Percentiles rank a stretch among this genome's conserved stretches.
Evolutionary conservation across 1,140 invertebrate species (phyloP).

Genomic region (Elysia chlorotica): DNA sequence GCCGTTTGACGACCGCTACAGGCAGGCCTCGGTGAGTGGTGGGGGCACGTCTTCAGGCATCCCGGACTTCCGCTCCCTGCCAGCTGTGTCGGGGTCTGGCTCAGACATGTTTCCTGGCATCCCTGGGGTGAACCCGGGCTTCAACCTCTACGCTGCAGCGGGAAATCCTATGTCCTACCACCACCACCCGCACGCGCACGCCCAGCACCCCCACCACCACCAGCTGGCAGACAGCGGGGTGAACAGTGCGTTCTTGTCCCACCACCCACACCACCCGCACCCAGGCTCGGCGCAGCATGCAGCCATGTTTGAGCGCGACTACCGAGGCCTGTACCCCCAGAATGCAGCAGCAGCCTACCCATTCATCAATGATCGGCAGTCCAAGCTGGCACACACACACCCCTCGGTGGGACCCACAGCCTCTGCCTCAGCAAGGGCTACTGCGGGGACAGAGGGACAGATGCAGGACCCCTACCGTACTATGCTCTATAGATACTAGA

Average conservation of each 20-base stretch:
- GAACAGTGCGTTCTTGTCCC: conserved; percentile 51
- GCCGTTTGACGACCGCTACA: conserved; percentile 54
- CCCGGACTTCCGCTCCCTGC: conserved; percentile 49
- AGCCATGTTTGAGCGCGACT: conserved; percentile 53
- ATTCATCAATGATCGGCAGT: conserved; percentile 50
- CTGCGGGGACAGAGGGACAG: conserved; percentile 39
- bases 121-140: conserved; percentile 44
- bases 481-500: conserved; percentile 47
- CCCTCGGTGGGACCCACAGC: too few species aligned
- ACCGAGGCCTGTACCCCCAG: conserved; percentile 46
- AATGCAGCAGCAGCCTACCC: conserved; percentile 47
- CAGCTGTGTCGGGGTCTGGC: conserved; percentile 39
- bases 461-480: conserved; percentile 57
- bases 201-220: conserved; percentile 28
- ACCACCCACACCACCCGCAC: too few species aligned
- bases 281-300: conserved; percentile 49
- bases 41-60: conserved; percentile 38
- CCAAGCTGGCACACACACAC: conserved; percentile 46
- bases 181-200: too few species aligned
- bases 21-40: conserved; percentile 45
- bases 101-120: conserved; percentile 53
- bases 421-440: conserved; percentile 31
- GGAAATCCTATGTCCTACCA: conserved; percentile 51
- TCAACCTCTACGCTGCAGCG: conserved; percentile 50
- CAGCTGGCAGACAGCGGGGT: conserved; percentile 51